phyloP scores from a whole-genome alignment of 2,888 invertebrate species.

The Dolichomitus sp. region DNA sequence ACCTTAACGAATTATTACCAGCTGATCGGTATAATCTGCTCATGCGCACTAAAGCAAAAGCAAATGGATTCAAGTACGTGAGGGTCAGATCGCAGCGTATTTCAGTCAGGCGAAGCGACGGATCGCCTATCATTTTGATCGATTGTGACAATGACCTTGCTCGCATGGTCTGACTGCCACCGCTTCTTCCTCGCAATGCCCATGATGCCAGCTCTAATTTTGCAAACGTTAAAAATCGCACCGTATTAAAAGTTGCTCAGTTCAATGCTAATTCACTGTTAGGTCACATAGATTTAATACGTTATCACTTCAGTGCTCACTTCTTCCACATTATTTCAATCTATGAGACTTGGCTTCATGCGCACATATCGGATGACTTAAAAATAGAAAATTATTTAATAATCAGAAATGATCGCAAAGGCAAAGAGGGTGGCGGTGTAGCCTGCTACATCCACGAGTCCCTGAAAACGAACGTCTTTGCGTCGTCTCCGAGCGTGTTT shows the following conservation, averaged over 20 bases:
- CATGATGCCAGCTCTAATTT: too few species aligned
- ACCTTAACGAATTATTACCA: background rate
- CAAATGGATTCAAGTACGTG: constrained; percentile 5
- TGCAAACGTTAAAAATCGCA: too few species aligned
- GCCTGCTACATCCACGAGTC: constrained; percentile 47
- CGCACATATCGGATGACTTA: constrained; percentile 23
- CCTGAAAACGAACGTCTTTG: constrained; percentile 9
- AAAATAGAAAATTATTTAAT: constrained; percentile 4
- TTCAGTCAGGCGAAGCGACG: background rate
- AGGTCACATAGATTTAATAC: constrained; percentile 9
- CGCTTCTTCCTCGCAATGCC: too few species aligned
- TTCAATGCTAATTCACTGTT: constrained; percentile 6
- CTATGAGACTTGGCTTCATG: constrained; percentile 41
- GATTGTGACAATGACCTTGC: background rate
- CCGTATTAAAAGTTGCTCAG: background rate
- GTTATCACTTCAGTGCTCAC: background rate
- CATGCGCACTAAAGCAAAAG: background rate
- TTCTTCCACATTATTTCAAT: constrained; percentile 30
- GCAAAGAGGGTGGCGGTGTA: constrained; percentile 26
- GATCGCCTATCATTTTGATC: background rate
- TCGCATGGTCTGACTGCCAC: constrained; percentile 11
- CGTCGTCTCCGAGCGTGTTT: background rate
- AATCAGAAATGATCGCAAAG: constrained; percentile 37
- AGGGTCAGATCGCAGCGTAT: constrained; percentile 7
- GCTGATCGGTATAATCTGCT: background rate